Base-by-base conservation (phyloP, 92 coral and sea anemone genomes). In the Parazoanthus darwini region DNA sequence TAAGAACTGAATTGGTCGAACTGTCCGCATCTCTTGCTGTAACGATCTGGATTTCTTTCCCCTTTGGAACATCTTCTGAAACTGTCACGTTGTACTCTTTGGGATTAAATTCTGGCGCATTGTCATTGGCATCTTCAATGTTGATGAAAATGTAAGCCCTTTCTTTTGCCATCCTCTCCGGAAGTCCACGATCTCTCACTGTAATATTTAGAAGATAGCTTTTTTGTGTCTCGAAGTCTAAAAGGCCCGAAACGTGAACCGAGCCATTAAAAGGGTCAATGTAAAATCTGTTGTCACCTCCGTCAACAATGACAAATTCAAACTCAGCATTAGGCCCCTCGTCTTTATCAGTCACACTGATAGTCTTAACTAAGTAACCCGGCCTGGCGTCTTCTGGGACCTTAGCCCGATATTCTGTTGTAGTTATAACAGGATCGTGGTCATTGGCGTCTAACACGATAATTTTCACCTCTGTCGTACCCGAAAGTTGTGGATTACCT, bases 331-430 rank as follows among this genome's bases (percentile, higher is more conserved):
- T 93, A 7, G 94, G 94, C n/a, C 96, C 97, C 35, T 85, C 92
- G 74, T 97, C 99, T 6, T 58, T 44, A 86, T 97, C 99, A 0
- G 94, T 94, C 4, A 93, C 97, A 16, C 82, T 79, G 29, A 95
- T 89, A 74, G 78, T 76, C 0, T 96, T 89, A 23, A 97, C 94
- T 8, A 88, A 80, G 88, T 85, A 94, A 3, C 98, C 98, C 0
- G 98, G 99, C 16, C 87, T 90, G 23, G 95, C 93, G 65, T 93
- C 86, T 85, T 97, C 99, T 36, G 95, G 91, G 3, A 97, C 99
- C 10, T 90, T 91, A 8, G 94, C 97, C 8, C 82, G 82, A 91
- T 92, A 97, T 20, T 85, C 77, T 18, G 88, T 75, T 43, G 90
- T 88, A 11, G 96, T 89, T 65, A 92, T 89, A 46, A 48, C 91